A percentile compares a stretch with the other conserved stretches of the same genome.
Conservation (phyloP, 2,113 vertebrate genomes). For the Corythornis vintsioides region DNA sequence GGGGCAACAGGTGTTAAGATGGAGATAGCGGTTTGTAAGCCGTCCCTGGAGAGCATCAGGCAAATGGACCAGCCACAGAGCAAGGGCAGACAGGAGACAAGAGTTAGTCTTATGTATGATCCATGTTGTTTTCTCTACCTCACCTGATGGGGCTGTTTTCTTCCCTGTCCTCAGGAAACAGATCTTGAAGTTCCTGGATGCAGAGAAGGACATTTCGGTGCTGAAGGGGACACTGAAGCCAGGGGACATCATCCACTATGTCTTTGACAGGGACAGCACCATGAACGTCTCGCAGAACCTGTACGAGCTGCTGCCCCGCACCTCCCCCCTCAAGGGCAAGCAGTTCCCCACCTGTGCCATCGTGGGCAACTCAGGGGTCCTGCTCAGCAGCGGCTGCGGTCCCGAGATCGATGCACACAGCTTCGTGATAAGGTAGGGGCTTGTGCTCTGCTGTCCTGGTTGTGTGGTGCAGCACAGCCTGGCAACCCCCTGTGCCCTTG, state of each 20-base stretch:
- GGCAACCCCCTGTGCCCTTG: accelerated
- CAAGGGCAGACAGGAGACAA: background rate
- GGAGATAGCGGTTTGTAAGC: background rate
- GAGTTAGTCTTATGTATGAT: accelerated
- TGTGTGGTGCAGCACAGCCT: background rate
- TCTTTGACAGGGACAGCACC: slow-evolving; percentile 94
- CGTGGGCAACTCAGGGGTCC: slow-evolving; percentile 93
- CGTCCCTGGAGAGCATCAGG: background rate
- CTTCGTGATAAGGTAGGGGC: slow-evolving; percentile 89
- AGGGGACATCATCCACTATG: slow-evolving; percentile 92
- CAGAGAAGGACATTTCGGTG: slow-evolving; percentile 94
- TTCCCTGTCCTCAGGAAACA: slow-evolving; percentile 83
- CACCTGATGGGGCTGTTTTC: background rate
- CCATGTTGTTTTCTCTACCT: background rate
- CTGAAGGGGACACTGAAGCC: slow-evolving; percentile 93
- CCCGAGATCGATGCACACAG: slow-evolving; percentile 90
- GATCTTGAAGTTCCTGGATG: slow-evolving; percentile 91
- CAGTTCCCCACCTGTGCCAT: slow-evolving; percentile 90
- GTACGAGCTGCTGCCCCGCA: slow-evolving; percentile 89
- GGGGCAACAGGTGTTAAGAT: background rate
- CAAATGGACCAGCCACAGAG: background rate
- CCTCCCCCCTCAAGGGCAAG: slow-evolving; percentile 90
- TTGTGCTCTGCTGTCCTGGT: accelerated
- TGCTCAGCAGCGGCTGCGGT: slow-evolving; percentile 93
- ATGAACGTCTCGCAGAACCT: slow-evolving; percentile 94